Evolutionary conservation across 2,797 vertebrate genomes (phyloP).

Genomic region (Rhinophrynus dorsalis): DNA sequence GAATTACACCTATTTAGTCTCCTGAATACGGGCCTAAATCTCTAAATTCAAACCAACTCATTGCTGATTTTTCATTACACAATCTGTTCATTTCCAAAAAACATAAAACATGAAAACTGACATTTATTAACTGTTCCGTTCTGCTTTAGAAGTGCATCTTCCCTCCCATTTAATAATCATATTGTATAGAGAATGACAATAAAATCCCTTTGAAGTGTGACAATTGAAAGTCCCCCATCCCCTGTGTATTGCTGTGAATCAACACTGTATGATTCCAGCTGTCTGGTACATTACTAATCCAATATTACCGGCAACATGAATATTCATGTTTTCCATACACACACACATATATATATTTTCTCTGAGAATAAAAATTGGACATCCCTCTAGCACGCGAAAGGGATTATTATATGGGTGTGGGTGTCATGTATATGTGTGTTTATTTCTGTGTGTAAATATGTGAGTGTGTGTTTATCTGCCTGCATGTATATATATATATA

Average conservation of each 20-base stretch:
- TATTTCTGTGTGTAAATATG: neutral
- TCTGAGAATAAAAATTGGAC: too few relatives aligned
- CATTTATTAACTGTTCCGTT: slow-evolving; percentile 23
- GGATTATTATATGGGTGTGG: too few relatives aligned
- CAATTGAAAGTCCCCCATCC: slow-evolving; percentile 25
- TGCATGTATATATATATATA: too few relatives aligned
- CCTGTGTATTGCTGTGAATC: slow-evolving; percentile 2
- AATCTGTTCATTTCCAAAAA: too few relatives aligned
- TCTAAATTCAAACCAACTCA: too few relatives aligned
- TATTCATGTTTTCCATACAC: neutral
- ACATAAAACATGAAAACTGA: neutral
- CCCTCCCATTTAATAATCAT: slow-evolving; percentile 35
- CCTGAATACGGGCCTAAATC: too few relatives aligned
- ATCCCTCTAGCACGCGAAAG: too few relatives aligned
- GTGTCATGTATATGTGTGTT: neutral
- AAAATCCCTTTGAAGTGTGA: slow-evolving; percentile 38
- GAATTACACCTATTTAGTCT: too few relatives aligned
- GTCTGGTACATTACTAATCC: neutral
- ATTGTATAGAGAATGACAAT: slow-evolving; percentile 42
- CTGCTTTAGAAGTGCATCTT: slow-evolving; percentile 13
- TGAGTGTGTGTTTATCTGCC: too few relatives aligned
- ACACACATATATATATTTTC: neutral
- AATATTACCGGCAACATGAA: neutral
- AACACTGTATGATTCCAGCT: neutral
- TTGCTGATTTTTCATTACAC: too few relatives aligned